A percentile compares a stretch with the other conserved stretches of the same genome.
phyloP scores from a whole-genome alignment of 2,888 invertebrate genomes.

The Rotaria socialis region DNA sequence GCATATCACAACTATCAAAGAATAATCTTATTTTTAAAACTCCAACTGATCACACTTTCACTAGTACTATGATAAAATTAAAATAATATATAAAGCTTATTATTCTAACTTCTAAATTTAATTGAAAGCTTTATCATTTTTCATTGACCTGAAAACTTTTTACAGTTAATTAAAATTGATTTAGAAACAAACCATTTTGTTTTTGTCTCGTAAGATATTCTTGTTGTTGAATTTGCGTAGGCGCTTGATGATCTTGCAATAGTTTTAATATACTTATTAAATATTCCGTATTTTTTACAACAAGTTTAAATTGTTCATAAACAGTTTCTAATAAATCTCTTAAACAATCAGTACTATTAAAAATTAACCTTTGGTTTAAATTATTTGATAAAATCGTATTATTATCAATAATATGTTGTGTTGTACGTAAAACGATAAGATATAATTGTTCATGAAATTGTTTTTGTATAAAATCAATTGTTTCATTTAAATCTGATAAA shows the following conservation, averaged over 20 bases:
- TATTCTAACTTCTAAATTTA: no score
- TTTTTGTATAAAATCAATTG: conserved; percentile 26
- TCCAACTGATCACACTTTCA: no score
- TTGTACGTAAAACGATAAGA: not conserved
- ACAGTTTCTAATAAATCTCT: conserved; percentile 25
- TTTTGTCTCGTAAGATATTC: not conserved
- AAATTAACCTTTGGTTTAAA: not conserved
- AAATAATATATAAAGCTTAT: no score
- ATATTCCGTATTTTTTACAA: not conserved
- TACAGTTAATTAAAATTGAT: not conserved
- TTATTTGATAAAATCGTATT: not conserved
- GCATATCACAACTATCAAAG: no score
- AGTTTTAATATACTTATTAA: not conserved
- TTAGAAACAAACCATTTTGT: not conserved
- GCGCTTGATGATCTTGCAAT: not conserved
- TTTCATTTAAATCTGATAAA: not conserved
- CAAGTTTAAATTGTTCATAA: conserved; percentile 27
- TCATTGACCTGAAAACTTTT: no score
- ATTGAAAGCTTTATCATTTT: no score
- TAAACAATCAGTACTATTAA: conserved; percentile 8
- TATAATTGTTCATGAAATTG: conserved; percentile 5
- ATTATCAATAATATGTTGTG: conserved; percentile 13
- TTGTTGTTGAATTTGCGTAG: not conserved
- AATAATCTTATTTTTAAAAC: no score
- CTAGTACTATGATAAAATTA: no score